Percentiles rank a stretch among this genome's conserved stretches.
phyloP scores from a whole-genome alignment of 1,140 invertebrate species.

The Physella acuta region DNA sequence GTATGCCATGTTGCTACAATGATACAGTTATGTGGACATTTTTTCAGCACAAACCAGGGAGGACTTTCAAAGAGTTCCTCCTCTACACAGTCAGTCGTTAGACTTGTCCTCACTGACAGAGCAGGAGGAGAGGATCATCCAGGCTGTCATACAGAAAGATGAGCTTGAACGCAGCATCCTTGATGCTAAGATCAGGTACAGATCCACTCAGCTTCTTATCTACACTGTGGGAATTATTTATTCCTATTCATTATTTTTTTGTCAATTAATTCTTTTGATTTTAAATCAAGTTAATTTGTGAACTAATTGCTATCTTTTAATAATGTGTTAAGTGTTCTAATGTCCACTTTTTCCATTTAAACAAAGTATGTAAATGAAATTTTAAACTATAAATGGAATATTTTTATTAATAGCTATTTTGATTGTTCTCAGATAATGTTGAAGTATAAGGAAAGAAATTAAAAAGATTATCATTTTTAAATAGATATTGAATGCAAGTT shows the following conservation, averaged over 20 bases:
- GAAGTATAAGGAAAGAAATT: no score
- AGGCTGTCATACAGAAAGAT: conserved; percentile 18
- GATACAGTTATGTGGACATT: no score
- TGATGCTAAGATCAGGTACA: conserved; percentile 18
- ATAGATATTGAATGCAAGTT: neutral
- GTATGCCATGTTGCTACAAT: no score
- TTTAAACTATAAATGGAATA: no score
- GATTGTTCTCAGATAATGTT: no score
- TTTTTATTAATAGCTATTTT: no score
- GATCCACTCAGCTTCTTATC: neutral
- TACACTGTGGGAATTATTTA: neutral
- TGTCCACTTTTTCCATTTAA: neutral
- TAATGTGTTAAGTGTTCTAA: neutral
- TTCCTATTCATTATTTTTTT: neutral
- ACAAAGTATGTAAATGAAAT: neutral
- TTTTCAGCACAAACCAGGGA: no score
- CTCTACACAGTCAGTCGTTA: neutral
- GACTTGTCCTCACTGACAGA: conserved; percentile 9
- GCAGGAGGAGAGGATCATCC: conserved; percentile 11
- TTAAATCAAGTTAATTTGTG: neutral
- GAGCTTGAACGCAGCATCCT: neutral
- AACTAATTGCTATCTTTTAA: neutral
- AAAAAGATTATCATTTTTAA: no score
- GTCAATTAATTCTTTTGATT: neutral
- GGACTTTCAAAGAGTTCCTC: no score